A percentile compares a stretch with the other conserved stretches of the same genome.
Conservation (phyloP, 2,113 vertebrate genomes). For the Condylura cristata region DNA sequence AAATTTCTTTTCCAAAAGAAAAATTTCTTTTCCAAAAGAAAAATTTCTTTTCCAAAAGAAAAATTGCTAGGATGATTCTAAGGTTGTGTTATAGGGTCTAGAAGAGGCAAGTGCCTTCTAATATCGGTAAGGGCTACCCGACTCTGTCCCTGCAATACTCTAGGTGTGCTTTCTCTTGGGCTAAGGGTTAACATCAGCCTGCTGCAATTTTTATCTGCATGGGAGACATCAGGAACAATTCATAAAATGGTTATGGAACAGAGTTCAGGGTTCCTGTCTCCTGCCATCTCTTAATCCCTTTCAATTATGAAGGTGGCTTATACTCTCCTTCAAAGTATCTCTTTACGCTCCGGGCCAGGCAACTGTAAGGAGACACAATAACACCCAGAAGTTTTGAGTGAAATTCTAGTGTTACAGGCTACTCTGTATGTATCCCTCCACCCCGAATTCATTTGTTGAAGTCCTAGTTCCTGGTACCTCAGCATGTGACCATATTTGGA, state of each 20-base stretch:
- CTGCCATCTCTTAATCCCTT: background rate
- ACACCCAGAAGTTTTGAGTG: background rate
- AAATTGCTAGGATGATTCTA: background rate
- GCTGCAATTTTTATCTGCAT: background rate
- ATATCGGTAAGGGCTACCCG: background rate
- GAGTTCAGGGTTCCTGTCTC: background rate
- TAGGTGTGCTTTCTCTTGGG: accelerated
- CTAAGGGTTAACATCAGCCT: background rate
- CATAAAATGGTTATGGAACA: background rate
- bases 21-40: too few species aligned
- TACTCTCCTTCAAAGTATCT: background rate
- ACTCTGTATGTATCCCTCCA: background rate
- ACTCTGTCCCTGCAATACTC: background rate
- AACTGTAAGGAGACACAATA: background rate
- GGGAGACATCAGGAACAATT: background rate
- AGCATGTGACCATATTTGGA: background rate
- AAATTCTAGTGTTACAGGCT: background rate
- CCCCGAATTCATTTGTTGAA: background rate
- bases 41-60: too few species aligned
- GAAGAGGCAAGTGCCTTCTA: background rate
- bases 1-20: too few species aligned
- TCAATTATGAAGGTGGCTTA: background rate
- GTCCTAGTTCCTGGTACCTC: background rate
- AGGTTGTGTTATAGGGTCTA: background rate
- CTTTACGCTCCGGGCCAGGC: background rate